Evolutionary conservation across 1,140 invertebrate genomes (phyloP).

Genomic region (Ceratitis capitata): DNA sequence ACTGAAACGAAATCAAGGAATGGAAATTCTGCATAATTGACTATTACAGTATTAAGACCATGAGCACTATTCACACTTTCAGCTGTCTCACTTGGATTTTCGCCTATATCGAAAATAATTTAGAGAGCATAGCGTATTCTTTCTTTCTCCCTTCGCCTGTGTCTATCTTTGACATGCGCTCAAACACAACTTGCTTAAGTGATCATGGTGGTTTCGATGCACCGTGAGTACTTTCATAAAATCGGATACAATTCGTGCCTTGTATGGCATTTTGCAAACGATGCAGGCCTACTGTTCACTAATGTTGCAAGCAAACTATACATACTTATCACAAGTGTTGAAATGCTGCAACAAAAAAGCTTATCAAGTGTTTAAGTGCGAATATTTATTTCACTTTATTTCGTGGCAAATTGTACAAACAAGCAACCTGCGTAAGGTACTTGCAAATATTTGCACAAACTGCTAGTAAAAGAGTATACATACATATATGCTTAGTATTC

Average conservation of each 20-base stretch:
- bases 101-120: too few species aligned
- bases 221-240: background rate
- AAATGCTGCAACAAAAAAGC: background rate
- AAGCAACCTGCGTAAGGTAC: background rate
- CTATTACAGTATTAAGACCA: too few species aligned
- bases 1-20: too few species aligned
- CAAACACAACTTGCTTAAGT: background rate
- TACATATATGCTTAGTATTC: background rate
- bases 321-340: background rate
- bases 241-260: too few species aligned
- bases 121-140: too few species aligned
- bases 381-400: conserved; percentile 23
- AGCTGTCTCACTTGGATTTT: too few species aligned
- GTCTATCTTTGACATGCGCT: too few species aligned
- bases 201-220: background rate
- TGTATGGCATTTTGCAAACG: background rate
- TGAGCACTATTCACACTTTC: too few species aligned
- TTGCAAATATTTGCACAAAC: background rate
- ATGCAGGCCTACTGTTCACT: background rate
- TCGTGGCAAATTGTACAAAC: conserved; percentile 15
- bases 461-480: background rate
- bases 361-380: background rate
- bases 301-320: background rate
- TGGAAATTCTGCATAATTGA: too few species aligned
- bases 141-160: too few species aligned